Conservation (phyloP, 1,140 invertebrate species). For the Cylas formicarius region DNA sequence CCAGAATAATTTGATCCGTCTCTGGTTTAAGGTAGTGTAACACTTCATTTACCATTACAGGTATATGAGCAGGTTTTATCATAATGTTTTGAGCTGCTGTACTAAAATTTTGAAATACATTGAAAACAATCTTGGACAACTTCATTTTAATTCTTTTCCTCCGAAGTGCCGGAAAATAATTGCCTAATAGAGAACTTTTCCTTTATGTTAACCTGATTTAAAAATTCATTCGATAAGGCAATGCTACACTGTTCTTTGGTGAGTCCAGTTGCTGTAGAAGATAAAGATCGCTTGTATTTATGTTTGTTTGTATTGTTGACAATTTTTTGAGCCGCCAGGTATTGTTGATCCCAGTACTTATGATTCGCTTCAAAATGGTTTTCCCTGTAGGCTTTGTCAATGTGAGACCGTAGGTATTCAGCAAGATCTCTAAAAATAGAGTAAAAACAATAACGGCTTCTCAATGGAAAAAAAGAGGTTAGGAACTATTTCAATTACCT, state of each 20-base stretch:
- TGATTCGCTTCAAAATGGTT: conserved; percentile 50
- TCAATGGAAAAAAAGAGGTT: background rate
- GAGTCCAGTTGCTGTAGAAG: conserved; percentile 61
- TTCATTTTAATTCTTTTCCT: conserved; percentile 34
- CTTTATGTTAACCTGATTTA: conserved; percentile 55
- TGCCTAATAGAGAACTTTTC: conserved; percentile 48
- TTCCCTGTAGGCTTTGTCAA: conserved; percentile 58
- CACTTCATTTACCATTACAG: conserved; percentile 66
- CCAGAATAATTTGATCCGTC: conserved; percentile 55
- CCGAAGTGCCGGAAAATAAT: conserved; percentile 37
- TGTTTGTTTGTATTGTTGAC: conserved; percentile 62
- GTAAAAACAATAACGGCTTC: background rate
- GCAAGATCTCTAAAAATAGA: conserved; percentile 63
- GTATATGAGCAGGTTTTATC: conserved; percentile 49
- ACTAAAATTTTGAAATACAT: conserved; percentile 16
- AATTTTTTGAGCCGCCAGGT: conserved; percentile 59
- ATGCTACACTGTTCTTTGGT: conserved; percentile 61
- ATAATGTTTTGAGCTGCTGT: conserved; percentile 14
- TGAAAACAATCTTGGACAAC: conserved; percentile 9
- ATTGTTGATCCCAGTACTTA: conserved; percentile 58
- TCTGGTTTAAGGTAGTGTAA: conserved; percentile 58
- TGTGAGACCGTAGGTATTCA: conserved; percentile 60
- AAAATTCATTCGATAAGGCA: conserved; percentile 62
- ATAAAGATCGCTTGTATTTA: conserved; percentile 51
- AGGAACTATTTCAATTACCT: conserved; percentile 46